These are phyloP conservation scores for Trematomus loennbergii DNA, from an alignment of 2,113 vertebrate genomes.

Conservation along the genomic window DNA sequence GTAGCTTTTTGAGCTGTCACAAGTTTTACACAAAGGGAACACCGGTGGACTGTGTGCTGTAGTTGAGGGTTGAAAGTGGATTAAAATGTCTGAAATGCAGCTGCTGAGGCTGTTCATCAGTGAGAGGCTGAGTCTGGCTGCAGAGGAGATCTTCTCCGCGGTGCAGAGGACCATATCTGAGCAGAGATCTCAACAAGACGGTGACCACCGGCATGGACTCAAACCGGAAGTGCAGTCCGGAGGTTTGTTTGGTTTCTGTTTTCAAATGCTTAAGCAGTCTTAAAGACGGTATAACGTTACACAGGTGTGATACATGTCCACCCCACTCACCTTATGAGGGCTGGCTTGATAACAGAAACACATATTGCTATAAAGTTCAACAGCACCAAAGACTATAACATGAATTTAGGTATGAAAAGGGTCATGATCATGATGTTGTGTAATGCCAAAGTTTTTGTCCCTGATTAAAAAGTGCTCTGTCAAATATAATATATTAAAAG, in stretches of 20 bases:
- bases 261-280: not conserved
- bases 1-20: not conserved
- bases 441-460: too few relatives aligned
- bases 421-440: too few relatives aligned
- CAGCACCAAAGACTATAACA: too few relatives aligned
- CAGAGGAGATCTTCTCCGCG: slow-evolving; percentile 15
- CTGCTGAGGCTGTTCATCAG: slow-evolving; percentile 24
- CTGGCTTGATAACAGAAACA: too few relatives aligned
- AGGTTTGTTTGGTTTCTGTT: slow-evolving; percentile 1
- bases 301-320: not conserved
- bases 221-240: not conserved
- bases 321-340: too few relatives aligned
- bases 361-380: too few relatives aligned
- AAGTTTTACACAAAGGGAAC: not conserved
- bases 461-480: too few relatives aligned
- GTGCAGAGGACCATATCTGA: not conserved
- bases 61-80: too few relatives aligned
- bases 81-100: slow-evolving; percentile 7
- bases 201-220: not conserved
- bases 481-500: too few relatives aligned
- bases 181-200: not conserved
- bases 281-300: not conserved
- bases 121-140: slow-evolving; percentile 1
- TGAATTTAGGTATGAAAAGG: too few relatives aligned
- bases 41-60: not conserved